Evolutionary conservation across 2,797 vertebrate species (phyloP), one percentile per base, ranked within the genome.

Genomic region (Malacoctenus gilli): DNA sequence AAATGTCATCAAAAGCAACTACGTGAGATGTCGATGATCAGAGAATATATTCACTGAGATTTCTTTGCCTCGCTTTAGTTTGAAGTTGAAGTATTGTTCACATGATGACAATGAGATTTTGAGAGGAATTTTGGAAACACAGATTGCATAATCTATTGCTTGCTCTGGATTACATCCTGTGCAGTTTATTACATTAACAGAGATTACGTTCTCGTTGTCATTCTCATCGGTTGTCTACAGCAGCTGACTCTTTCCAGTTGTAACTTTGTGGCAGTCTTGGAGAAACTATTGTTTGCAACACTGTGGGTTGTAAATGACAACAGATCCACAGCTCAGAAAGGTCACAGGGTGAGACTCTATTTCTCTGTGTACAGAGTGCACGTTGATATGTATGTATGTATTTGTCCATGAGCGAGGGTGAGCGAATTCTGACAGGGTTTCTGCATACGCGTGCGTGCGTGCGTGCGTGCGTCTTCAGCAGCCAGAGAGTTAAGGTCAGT

Each of bases 401-500:
- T 60, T 11, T 66, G 43, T 60, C 47, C 63, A 20, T 41, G 37
- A 30, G 53, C 47, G 23, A 46, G 53, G 49, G 31, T 32, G 39
- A 15, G 19, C 30, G 20, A 18, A 46, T 16, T 35, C 9, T 47
- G 25, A 63, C 14, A 21, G n/a, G 47, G n/a, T 37, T 15, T 62
- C 13, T 46, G 18, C 20, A 18, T 61, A 31, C 46, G n/a, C n/a
- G 35, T 35, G 16, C 36, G 53, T 61, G 46, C 64, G 9, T 75
- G 59, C 79, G 41, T 53, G 35, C n/a, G n/a, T 57, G 23, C 19
- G 23, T 75, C 38, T 49, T 72, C 59, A 50, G 52, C 79, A 61
- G 34, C 63, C 64, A 74, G 84, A 84, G n/a, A 92, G 90, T 86
- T 87, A 77, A 91, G 93, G 92, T 92, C 93, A 88, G 89, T 92